Percentiles rank a stretch among this genome's conserved stretches.
phyloP scores from a whole-genome alignment of 2,113 vertebrate species.

The Cyprinodon brontotheroides region DNA sequence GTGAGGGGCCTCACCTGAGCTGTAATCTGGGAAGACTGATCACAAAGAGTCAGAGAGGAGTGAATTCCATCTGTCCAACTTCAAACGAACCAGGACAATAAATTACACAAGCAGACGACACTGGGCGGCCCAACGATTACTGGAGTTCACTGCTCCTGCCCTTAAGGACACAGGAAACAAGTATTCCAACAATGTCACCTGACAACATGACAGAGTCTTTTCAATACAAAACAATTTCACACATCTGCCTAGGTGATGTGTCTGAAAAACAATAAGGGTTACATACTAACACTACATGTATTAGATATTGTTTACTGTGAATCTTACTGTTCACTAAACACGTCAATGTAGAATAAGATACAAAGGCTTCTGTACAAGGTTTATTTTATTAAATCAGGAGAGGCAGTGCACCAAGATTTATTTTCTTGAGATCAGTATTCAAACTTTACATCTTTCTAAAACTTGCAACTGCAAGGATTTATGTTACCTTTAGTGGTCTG shows the following conservation, averaged over 20 bases:
- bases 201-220: constrained; percentile 47
- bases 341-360: background rate
- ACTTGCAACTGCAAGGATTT: background rate
- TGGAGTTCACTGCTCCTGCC: constrained; percentile 77
- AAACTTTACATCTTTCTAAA: too few relatives aligned
- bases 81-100: constrained; percentile 91
- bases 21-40: constrained; percentile 92
- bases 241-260: background rate
- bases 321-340: background rate
- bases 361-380: background rate
- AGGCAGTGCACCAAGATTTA: background rate
- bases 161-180: constrained; percentile 75
- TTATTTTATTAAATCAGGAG: background rate
- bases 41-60: constrained; percentile 88
- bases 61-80: constrained; percentile 94
- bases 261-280: background rate
- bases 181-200: constrained; percentile 85
- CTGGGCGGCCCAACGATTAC: constrained; percentile 83
- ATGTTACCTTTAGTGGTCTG: background rate
- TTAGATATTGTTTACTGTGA: background rate
- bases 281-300: background rate
- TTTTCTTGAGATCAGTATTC: background rate
- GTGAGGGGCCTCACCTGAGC: constrained; percentile 87
- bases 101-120: constrained; percentile 87
- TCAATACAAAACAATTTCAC: constrained; percentile 40